Conservation (phyloP, 2,888 invertebrate species). For the Xestia xanthographa region DNA sequence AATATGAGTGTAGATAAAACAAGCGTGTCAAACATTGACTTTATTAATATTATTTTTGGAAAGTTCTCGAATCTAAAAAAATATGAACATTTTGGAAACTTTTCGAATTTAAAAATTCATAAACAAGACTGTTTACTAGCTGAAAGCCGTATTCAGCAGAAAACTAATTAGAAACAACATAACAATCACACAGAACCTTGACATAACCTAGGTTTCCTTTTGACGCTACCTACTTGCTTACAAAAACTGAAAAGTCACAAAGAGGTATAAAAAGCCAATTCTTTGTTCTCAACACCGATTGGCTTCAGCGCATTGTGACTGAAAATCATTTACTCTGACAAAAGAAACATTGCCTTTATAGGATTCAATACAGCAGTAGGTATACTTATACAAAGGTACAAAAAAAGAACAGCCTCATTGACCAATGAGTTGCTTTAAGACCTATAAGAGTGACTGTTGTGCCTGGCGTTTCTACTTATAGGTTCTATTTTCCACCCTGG, state of each 20-base stretch:
- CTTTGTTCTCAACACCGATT: conserved; percentile 23
- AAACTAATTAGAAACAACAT: conserved; percentile 12
- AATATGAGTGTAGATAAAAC: no score
- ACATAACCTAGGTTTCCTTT: conserved; percentile 6
- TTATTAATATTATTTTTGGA: no score
- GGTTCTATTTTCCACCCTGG: background rate
- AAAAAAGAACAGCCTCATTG: background rate
- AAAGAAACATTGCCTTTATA: conserved; percentile 4
- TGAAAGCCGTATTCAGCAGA: background rate
- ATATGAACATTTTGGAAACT: no score
- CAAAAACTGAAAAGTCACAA: conserved; percentile 9
- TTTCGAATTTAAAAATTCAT: no score
- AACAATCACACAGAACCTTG: conserved; percentile 19
- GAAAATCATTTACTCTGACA: conserved; percentile 6
- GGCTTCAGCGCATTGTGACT: conserved; percentile 9
- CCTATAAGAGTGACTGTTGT: background rate
- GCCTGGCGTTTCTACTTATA: background rate
- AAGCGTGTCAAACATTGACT: no score
- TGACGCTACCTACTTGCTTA: background rate
- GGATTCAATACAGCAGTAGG: background rate
- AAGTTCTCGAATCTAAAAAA: no score
- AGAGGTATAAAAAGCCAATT: conserved; percentile 12
- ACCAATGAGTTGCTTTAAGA: background rate
- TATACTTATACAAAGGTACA: background rate
- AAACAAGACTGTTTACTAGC: background rate